Percentiles rank a stretch among this genome's conserved stretches.
These are phyloP conservation scores for Rotaria sp. DNA, from an alignment of 2,888 invertebrate species.

Conservation along the genomic window DNA sequence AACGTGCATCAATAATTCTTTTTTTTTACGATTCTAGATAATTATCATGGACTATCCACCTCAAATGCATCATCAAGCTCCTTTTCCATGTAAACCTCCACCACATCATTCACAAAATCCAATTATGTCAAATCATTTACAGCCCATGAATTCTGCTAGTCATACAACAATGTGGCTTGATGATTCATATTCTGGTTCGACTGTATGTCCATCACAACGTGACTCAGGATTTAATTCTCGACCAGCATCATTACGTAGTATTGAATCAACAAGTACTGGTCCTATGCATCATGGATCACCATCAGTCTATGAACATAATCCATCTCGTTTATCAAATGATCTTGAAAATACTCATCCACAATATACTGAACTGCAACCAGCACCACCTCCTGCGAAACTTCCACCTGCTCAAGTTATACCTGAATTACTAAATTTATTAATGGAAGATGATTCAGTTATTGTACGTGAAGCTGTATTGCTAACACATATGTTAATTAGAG, in stretches of 20 bases:
- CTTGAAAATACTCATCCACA: not conserved
- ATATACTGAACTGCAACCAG: not conserved
- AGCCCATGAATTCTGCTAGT: not conserved
- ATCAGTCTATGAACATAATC: not conserved
- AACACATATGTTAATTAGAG: not conserved
- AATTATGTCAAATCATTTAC: not conserved
- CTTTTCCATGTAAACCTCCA: not conserved
- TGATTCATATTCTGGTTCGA: not conserved
- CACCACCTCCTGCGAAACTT: no score
- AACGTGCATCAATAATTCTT: not conserved
- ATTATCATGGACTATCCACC: not conserved
- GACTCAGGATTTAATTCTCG: conserved; percentile 6
- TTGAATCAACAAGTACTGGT: not conserved
- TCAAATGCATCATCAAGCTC: not conserved
- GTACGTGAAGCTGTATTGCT: not conserved
- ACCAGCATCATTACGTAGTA: not conserved
- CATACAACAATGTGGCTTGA: conserved; percentile 13
- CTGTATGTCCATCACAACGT: not conserved
- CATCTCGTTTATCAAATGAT: not conserved
- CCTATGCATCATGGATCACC: not conserved
- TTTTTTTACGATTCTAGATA: not conserved
- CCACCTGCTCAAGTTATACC: not conserved
- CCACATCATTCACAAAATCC: not conserved
- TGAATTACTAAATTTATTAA: not conserved
- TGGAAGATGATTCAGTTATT: conserved; percentile 12